These are phyloP conservation scores for Apamea anceps DNA, from an alignment of 2,888 invertebrate genomes.

Conservation along the genomic window DNA sequence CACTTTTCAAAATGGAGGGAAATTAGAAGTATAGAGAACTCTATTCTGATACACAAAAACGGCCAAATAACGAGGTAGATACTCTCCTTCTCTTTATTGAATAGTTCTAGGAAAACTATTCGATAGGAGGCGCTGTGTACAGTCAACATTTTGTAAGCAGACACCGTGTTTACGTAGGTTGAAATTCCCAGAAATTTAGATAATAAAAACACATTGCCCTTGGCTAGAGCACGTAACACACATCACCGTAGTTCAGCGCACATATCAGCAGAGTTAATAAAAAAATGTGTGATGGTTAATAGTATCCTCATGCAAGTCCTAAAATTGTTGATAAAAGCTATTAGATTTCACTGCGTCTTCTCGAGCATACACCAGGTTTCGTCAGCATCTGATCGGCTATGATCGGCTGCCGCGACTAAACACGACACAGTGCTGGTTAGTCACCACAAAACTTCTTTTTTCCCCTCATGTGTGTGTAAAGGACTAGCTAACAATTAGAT, in stretches of 20 bases:
- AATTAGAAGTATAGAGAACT: too few relatives aligned
- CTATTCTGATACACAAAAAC: background rate
- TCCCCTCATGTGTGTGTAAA: background rate
- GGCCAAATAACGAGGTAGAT: background rate
- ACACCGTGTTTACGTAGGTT: background rate
- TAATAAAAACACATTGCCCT: background rate
- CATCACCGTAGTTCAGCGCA: background rate
- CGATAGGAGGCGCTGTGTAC: background rate
- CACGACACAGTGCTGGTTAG: too few relatives aligned
- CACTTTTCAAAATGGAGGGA: too few relatives aligned
- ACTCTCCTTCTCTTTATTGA: background rate
- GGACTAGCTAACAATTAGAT: background rate
- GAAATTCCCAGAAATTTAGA: background rate
- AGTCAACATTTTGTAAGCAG: background rate
- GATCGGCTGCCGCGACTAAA: background rate
- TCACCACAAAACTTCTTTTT: background rate
- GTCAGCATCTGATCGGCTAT: background rate
- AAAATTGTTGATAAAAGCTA: background rate
- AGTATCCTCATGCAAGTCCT: background rate
- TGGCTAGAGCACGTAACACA: background rate
- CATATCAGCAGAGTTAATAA: background rate
- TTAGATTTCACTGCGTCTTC: too few relatives aligned
- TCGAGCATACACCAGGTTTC: background rate
- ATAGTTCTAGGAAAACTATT: constrained; percentile 19
- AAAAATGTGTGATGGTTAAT: background rate